Evolutionary conservation across 2,797 vertebrate genomes (phyloP), one percentile per base, ranked within the genome.

Genomic region (Eulemur rubriventer): DNA sequence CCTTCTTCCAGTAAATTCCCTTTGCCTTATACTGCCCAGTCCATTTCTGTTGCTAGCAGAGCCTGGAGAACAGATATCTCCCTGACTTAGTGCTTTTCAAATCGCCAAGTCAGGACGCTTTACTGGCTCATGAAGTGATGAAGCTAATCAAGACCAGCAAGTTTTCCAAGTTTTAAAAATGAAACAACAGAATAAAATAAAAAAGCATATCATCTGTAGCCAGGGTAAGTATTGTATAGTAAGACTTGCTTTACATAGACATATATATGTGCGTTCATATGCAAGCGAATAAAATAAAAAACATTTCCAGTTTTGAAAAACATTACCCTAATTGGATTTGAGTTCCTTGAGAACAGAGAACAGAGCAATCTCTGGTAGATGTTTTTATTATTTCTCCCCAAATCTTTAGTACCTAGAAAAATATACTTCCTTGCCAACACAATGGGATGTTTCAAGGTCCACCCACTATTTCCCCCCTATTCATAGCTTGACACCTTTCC

Each of bases 241-340:
- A 43, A 59, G 69, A n/a, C 41, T 33, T 61, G 13, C 33, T 61
- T 82, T 41, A 69, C 43, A 24, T 28, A 33, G 18, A 41, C 2
- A 26, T 9, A 10, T 0, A 20, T 79, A 20, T 50, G 26, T 63
- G 22, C 50, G 10, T 67, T 41, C 48, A 13, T 35, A 35, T n/a
- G 46, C 16, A 2, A 76, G 70, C 75, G 1, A 76, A 76, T 46
- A 69, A 87, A 81, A 78, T n/a, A 6, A 96, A 96, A 96, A 93
- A 84, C 16, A 93, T 80, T 87, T 72, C 70, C 61, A 75, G 38
- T 83, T 75, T 67, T 89, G 35, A 67, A 76, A 91, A 95, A 81
- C 57, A 94, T 0, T 76, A n/a, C 18, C 70, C 43, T 85, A 55
- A 70, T 0, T 95, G 63, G 91, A 73, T 57, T 43, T 75, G 24